phyloP scores from a whole-genome alignment of 2,888 invertebrate species.

The Melanargia galathea region DNA sequence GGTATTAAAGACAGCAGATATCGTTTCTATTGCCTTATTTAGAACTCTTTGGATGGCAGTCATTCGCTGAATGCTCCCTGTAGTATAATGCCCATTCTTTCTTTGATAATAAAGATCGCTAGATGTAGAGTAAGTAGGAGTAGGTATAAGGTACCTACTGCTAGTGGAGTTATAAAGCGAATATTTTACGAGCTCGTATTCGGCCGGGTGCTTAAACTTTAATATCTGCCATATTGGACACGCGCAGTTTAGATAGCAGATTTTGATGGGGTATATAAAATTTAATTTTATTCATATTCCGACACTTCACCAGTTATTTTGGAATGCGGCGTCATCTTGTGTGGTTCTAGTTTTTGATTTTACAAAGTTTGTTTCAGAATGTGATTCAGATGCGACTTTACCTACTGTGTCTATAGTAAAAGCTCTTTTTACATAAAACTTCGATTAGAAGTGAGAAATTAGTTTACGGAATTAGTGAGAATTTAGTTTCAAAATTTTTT shows the following conservation, averaged over 20 bases:
- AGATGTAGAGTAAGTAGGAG: neutral
- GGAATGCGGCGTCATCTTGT: constrained; percentile 10
- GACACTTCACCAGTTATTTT: constrained; percentile 1
- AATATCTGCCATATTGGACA: constrained; percentile 33
- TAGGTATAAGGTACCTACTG: too few relatives aligned
- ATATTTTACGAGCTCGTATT: constrained; percentile 35
- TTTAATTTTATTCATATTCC: constrained; percentile 23
- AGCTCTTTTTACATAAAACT: too few relatives aligned
- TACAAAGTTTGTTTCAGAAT: neutral
- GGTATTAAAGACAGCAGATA: too few relatives aligned
- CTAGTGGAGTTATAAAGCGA: constrained; percentile 31
- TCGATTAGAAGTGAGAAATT: too few relatives aligned
- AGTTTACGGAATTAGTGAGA: too few relatives aligned
- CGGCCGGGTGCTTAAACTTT: constrained; percentile 32
- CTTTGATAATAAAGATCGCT: constrained; percentile 18
- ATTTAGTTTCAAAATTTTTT: too few relatives aligned
- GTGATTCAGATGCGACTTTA: too few relatives aligned
- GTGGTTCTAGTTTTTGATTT: constrained; percentile 16
- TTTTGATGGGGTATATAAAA: constrained; percentile 27
- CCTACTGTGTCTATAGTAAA: too few relatives aligned
- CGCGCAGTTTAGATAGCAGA: constrained; percentile 36
- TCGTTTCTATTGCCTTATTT: too few relatives aligned
- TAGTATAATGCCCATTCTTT: neutral
- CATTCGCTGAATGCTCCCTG: neutral
- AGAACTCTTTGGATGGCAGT: too few relatives aligned